Conservation (phyloP, 1,140 invertebrate genomes). For the Drosophila leontia region DNA sequence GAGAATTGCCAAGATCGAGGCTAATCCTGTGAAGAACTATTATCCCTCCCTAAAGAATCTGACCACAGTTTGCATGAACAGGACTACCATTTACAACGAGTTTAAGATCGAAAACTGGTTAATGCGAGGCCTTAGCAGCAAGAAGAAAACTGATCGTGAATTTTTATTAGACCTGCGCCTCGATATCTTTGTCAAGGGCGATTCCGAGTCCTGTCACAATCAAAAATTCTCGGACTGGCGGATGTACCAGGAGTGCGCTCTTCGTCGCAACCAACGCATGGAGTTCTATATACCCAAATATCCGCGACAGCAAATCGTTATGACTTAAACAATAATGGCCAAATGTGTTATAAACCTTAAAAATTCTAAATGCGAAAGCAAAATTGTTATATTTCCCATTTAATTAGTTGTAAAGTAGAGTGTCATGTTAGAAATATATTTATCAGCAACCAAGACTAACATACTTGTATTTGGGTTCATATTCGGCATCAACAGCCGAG, state of each 20-base stretch:
- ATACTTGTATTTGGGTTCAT: neutral
- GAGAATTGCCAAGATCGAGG: neutral
- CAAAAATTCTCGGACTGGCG: neutral
- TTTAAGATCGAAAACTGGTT: constrained; percentile 40
- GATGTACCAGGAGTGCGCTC: constrained; percentile 33
- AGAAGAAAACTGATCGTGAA: neutral
- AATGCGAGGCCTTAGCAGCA: constrained; percentile 7
- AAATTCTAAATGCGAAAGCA: constrained; percentile 1
- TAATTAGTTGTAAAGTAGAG: neutral
- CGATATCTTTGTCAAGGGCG: constrained; percentile 1
- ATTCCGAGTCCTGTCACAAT: constrained; percentile 49
- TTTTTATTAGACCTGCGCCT: constrained; percentile 21
- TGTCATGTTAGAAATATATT: neutral
- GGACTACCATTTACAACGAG: constrained; percentile 11
- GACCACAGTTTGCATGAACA: constrained; percentile 27
- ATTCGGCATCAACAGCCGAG: no score
- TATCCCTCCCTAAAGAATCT: neutral
- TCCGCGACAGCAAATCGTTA: constrained; percentile 19
- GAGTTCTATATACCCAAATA: constrained; percentile 46
- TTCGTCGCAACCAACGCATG: constrained; percentile 51
- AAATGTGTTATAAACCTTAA: no score
- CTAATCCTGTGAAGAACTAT: constrained; percentile 13
- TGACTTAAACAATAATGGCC: no score
- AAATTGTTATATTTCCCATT: neutral
- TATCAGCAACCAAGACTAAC: neutral